Evolutionary conservation across 2,113 vertebrate genomes (phyloP).

Genomic region (Pteropus alecto): DNA sequence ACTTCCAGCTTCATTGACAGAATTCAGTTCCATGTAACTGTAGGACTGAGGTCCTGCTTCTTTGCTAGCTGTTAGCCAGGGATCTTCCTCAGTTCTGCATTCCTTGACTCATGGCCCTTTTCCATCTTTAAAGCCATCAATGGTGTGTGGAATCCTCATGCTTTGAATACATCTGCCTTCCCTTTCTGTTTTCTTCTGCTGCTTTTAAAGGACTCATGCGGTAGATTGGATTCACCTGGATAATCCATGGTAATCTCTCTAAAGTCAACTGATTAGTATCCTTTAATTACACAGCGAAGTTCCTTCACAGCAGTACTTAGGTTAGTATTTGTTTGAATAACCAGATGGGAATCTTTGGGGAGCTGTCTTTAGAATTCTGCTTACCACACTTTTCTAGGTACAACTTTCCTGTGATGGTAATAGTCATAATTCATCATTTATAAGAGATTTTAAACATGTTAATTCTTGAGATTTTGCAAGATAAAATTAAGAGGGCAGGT

Average conservation of each 20-base stretch:
- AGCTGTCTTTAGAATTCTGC: background rate
- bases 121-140: background rate
- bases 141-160: background rate
- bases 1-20: background rate
- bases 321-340: background rate
- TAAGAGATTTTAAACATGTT: slow-evolving; percentile 29
- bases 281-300: background rate
- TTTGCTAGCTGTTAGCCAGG: background rate
- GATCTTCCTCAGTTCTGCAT: background rate
- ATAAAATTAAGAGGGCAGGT: slow-evolving; percentile 15
- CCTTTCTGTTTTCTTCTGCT: background rate
- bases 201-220: background rate
- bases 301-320: background rate
- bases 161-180: background rate
- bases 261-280: background rate
- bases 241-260: background rate
- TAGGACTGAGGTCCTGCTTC: background rate
- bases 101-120: background rate
- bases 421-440: background rate
- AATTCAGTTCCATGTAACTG: background rate
- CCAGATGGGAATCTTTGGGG: background rate
- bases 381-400: background rate
- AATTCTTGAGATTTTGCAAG: slow-evolving; percentile 17
- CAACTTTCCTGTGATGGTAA: background rate
- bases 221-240: background rate